Evolutionary conservation across 2,113 vertebrate genomes (phyloP).

Genomic region (Cottus gobio): DNA sequence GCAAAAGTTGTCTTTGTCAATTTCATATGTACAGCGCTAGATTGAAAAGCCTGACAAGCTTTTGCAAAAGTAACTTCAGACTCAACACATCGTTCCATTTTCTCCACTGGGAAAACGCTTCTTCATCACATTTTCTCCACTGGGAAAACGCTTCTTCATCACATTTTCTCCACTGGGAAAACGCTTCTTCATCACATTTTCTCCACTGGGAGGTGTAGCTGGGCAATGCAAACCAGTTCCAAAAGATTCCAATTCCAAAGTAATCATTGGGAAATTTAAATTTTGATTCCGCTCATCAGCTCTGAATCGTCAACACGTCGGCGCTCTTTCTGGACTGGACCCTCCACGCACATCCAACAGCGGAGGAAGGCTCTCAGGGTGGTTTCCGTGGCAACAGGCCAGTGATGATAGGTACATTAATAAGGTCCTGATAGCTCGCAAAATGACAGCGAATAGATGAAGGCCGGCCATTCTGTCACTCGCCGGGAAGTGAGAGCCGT

Average conservation of each 20-base stretch:
- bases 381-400: conserved; percentile 60
- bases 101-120: too few relatives aligned
- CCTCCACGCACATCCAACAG: too few relatives aligned
- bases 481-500: too few relatives aligned
- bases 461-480: too few relatives aligned
- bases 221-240: background rate
- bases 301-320: background rate
- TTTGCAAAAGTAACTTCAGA: background rate
- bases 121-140: too few relatives aligned
- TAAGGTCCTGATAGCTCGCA: conserved; percentile 37
- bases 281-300: background rate
- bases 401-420: conserved; percentile 38
- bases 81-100: background rate
- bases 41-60: background rate
- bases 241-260: background rate
- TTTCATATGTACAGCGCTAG: background rate
- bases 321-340: background rate
- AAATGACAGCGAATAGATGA: too few relatives aligned
- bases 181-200: background rate
- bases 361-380: background rate
- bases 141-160: background rate
- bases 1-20: background rate
- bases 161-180: background rate
- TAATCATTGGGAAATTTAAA: background rate
- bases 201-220: background rate